Evolutionary conservation across 23 tunicate genomes (phyloP).

Genomic region (Trididemnum clinides): DNA sequence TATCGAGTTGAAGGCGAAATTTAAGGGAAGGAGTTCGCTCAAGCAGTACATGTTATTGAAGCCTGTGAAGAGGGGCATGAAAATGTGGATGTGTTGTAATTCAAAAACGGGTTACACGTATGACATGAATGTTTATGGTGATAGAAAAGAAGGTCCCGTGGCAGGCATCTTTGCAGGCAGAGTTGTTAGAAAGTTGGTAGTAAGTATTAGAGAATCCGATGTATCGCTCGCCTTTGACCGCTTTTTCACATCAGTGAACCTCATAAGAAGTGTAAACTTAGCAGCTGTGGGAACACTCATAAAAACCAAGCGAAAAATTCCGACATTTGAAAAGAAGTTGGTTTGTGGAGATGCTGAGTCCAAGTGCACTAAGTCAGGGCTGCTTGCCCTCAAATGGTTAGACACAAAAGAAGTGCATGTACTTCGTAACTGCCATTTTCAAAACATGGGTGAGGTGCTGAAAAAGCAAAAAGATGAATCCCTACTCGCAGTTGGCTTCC

Average conservation of each 20-base stretch:
- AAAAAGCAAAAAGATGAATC: no score
- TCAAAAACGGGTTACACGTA: neutral
- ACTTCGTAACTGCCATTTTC: neutral
- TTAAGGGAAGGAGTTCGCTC: neutral
- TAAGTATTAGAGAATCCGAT: neutral
- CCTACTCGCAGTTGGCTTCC: no score
- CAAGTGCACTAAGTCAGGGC: neutral
- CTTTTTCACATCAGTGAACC: neutral
- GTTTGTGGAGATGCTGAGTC: neutral
- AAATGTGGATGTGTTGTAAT: conserved; percentile 3
- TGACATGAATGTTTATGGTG: conserved; percentile 10
- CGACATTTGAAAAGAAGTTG: neutral
- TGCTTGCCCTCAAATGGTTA: neutral
- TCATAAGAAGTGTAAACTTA: neutral
- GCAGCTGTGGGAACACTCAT: neutral
- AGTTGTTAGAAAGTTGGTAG: neutral
- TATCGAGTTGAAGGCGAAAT: neutral
- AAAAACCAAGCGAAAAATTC: neutral
- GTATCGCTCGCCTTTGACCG: neutral
- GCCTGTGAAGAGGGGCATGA: conserved; percentile 1
- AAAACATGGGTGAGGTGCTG: no score
- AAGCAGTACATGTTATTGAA: neutral
- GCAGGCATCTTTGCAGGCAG: neutral
- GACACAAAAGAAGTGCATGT: neutral
- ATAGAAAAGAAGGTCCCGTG: neutral